These are phyloP conservation scores for Brevimyrus niger DNA, from an alignment of 2,113 vertebrate genomes.

Conservation along the genomic window DNA sequence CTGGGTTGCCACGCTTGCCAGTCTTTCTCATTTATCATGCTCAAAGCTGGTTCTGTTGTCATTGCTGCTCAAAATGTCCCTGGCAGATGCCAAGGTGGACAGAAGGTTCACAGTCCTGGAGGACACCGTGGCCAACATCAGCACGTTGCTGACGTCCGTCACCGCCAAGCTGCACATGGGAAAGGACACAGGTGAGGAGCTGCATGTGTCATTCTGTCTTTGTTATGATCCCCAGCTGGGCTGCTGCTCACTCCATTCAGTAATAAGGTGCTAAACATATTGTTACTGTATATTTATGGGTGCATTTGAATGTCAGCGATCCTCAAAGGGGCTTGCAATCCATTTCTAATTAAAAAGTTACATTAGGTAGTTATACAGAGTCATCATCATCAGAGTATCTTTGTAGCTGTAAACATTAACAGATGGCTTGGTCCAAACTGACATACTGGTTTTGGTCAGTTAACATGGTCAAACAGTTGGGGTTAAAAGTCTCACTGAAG, in stretches of 20 bases:
- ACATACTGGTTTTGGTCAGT: neutral
- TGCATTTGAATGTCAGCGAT: neutral
- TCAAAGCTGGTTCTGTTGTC: neutral
- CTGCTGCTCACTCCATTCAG: neutral
- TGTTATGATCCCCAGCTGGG: neutral
- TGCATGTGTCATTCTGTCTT: neutral
- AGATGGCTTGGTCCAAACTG: neutral
- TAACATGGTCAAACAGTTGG: neutral
- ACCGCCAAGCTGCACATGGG: conserved; percentile 6
- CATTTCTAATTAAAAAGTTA: neutral
- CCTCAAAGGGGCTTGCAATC: neutral
- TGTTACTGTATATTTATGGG: neutral
- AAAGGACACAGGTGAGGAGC: conserved; percentile 15
- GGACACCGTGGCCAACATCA: conserved; percentile 27
- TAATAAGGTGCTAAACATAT: neutral
- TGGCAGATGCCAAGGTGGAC: conserved; percentile 29
- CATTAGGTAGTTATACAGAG: neutral
- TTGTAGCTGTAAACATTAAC: neutral
- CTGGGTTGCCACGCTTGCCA: neutral
- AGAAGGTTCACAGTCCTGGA: conserved; percentile 28
- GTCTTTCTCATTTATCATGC: neutral
- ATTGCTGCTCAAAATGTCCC: neutral
- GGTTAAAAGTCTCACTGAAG: neutral
- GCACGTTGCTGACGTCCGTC: conserved; percentile 5
- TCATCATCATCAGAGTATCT: too few species aligned